Conservation (phyloP, 2,888 invertebrate species). For the Muschampia plurimacula region DNA sequence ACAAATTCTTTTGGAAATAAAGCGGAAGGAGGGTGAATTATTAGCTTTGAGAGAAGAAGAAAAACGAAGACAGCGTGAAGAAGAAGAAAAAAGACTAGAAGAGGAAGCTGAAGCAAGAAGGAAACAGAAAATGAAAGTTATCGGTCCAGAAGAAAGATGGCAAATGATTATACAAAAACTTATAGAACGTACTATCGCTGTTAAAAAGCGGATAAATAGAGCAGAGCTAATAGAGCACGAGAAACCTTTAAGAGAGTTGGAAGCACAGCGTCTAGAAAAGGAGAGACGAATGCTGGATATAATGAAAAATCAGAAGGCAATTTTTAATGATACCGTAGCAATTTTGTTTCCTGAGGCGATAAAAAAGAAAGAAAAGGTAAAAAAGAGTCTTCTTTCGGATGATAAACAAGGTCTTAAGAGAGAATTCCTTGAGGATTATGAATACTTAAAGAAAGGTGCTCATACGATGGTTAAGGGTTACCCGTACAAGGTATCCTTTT, state of each 20-base stretch:
- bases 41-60: constrained; percentile 76
- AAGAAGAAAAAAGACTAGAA: constrained; percentile 77
- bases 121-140: constrained; percentile 66
- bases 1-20: constrained; percentile 69
- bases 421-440: constrained; percentile 70
- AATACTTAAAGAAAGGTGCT: constrained; percentile 60
- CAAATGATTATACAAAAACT: constrained; percentile 87
- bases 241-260: constrained; percentile 86
- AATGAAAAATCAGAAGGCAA: constrained; percentile 84
- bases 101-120: constrained; percentile 81
- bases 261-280: constrained; percentile 85
- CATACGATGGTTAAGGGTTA: constrained; percentile 72
- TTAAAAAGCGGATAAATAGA: constrained; percentile 87
- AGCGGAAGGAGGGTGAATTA: constrained; percentile 70
- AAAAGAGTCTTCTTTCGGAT: constrained; percentile 74
- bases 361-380: constrained; percentile 72
- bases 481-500: constrained; percentile 79
- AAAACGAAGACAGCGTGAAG: constrained; percentile 67
- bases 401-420: constrained; percentile 68
- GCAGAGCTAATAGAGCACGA: constrained; percentile 86
- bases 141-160: constrained; percentile 85
- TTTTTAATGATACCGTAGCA: constrained; percentile 88
- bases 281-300: constrained; percentile 84
- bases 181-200: constrained; percentile 87
- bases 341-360: constrained; percentile 87